Base-by-base conservation (phyloP, 1,140 invertebrate genomes). In the Lordiphosa stackelbergi region DNA sequence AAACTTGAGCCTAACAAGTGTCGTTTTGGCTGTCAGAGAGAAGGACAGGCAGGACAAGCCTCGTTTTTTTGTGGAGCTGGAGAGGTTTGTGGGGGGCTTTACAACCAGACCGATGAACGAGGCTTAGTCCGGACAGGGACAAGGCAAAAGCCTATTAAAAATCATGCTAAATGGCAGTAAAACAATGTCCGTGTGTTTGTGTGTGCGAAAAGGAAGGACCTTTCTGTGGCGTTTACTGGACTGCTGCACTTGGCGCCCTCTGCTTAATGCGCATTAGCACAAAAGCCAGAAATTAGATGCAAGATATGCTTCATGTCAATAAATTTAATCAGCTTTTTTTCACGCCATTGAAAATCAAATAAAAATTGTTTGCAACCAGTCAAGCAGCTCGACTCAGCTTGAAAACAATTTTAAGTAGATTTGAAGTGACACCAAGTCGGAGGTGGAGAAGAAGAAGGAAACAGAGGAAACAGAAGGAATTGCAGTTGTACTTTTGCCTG, bases 341-440 rank as follows among this genome's bases (percentile, higher is more conserved):
- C 19, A 34, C 38, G 5, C 37, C 40, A 43, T 49, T 22, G 54
- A 38, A 61, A 68, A 62, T 57, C 51, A 31, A 74, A 74, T 66
- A 57, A 70, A 75, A 75, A 56, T 55, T 61, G 61, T 47, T 47
- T 19, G 37, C 5, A 53, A 64, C 49, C 51, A 54, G 40, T 24
- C 43, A 54, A 41, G 28, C 40, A 53, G 51, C 55, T 53, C 45
- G 13, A 12, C 57, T 56, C 36, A 49, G 48, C 54, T 77, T 41
- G 54, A 81, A 81, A 83, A 83, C 77, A 83, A 83, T 83, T 83
- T 81, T 81, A 83, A 83, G 75, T 69, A 59, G 75, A 81, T 81
- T 63, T 56, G 35, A 47, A 55, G 46, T 41, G 36, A 42, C 38
- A 53, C 24, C 52, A 16, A 53, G 12, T 10, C 19, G 34, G 16